phyloP scores from a whole-genome alignment of 2,888 invertebrate species.

The Heliconius charithonia region DNA sequence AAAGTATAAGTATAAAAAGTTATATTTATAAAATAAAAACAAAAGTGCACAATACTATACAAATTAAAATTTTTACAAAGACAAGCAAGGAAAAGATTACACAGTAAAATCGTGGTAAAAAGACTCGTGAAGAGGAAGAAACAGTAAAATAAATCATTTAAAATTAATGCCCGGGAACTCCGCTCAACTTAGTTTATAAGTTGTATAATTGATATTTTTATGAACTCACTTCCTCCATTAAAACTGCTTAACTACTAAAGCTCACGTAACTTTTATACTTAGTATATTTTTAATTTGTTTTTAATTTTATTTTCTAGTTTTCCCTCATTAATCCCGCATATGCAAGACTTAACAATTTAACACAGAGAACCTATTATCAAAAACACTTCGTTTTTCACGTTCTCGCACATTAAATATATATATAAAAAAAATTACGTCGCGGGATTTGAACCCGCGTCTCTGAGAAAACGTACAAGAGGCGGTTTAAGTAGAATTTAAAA shows the following conservation, averaged over 20 bases:
- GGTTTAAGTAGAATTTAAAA: no score
- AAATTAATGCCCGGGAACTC: constrained; percentile 31
- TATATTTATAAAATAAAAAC: background rate
- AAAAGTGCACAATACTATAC: background rate
- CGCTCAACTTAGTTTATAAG: constrained; percentile 33
- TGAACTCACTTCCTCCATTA: constrained; percentile 33
- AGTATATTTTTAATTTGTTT: background rate
- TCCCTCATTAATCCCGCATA: no score
- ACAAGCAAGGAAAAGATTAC: background rate
- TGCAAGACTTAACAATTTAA: no score
- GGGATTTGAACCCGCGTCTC: no score
- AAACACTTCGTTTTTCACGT: no score
- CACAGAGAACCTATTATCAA: no score
- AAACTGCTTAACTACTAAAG: constrained; percentile 25
- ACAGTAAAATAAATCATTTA: constrained; percentile 32
- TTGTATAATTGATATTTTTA: constrained; percentile 42
- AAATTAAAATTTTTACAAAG: constrained; percentile 1
- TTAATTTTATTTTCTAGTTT: no score
- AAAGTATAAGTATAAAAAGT: no score
- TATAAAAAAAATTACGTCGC: no score
- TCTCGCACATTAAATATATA: no score
- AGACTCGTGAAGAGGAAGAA: constrained; percentile 16
- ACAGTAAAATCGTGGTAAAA: constrained; percentile 13
- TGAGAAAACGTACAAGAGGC: no score
- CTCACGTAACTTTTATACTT: constrained; percentile 18